Evolutionary conservation across 2,888 invertebrate species (phyloP).

Genomic region (Hymenopus coronatus): DNA sequence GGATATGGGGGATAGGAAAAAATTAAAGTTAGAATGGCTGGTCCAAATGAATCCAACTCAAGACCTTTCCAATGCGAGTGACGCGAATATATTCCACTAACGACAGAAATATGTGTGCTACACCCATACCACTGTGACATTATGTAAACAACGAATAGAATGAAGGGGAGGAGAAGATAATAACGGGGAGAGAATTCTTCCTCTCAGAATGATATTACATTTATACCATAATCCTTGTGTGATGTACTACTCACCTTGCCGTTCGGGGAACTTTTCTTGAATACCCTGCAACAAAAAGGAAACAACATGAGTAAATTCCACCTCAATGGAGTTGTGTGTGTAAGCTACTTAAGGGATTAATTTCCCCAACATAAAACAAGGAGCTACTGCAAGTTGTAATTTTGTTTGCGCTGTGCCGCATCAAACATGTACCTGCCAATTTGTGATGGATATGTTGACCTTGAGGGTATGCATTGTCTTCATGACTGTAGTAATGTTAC

Average conservation of each 20-base stretch:
- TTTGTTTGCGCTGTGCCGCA: neutral
- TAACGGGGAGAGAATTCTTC: too few species aligned
- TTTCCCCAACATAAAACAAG: neutral
- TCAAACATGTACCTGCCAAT: neutral
- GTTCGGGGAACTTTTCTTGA: conserved; percentile 96
- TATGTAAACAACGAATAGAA: too few species aligned
- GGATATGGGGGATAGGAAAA: too few species aligned
- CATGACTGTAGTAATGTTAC: neutral
- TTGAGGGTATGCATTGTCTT: neutral
- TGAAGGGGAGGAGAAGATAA: too few species aligned
- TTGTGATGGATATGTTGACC: too few species aligned
- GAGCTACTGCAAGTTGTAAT: neutral
- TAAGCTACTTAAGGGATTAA: neutral
- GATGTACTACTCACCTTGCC: conserved; percentile 68
- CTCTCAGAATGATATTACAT: too few species aligned
- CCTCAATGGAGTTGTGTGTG: neutral
- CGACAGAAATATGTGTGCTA: too few species aligned
- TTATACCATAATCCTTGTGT: neutral
- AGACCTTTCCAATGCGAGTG: too few species aligned
- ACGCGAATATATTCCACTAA: too few species aligned
- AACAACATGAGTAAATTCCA: neutral
- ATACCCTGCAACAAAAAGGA: conserved; percentile 65
- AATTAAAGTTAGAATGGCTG: too few species aligned
- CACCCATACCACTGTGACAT: too few species aligned
- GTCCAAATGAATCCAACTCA: too few species aligned